A percentile compares a stretch with the other conserved stretches of the same genome.
phyloP scores from a whole-genome alignment of 2,888 invertebrate genomes.

The Sarcophaga subvicina region DNA sequence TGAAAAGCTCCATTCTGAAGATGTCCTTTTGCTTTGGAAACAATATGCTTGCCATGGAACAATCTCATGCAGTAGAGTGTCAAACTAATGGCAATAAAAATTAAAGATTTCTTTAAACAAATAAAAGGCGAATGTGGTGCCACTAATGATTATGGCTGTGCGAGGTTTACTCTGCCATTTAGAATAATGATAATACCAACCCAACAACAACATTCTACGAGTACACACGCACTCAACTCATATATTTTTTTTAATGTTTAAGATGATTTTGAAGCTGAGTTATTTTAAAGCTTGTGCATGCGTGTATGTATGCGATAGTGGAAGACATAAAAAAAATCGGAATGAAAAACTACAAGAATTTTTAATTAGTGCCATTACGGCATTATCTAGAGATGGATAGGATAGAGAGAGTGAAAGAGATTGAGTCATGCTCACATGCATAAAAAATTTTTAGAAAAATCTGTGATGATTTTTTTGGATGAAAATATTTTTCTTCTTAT shows the following conservation, averaged over 20 bases:
- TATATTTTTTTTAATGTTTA: conserved; percentile 5
- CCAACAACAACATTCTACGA: conserved; percentile 13
- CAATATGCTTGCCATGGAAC: no score
- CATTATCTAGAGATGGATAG: neutral
- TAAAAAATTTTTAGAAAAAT: no score
- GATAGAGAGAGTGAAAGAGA: no score
- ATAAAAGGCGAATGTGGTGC: neutral
- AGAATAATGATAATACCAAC: neutral
- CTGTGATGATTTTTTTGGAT: no score
- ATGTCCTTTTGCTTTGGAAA: no score
- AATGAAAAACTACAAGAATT: conserved; percentile 28
- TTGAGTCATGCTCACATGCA: neutral
- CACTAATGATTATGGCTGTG: conserved; percentile 15
- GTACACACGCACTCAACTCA: neutral
- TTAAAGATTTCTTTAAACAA: neutral
- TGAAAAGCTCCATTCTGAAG: no score
- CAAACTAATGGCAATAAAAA: no score
- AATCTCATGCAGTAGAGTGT: neutral
- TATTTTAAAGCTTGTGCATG: neutral
- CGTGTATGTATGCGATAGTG: neutral
- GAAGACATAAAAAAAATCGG: neutral
- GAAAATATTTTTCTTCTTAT: no score
- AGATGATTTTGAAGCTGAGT: neutral
- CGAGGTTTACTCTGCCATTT: conserved; percentile 20
- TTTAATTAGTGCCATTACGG: conserved; percentile 53